Evolutionary conservation across 2,888 invertebrate genomes (phyloP).

Genomic region (Ectobius pallidus): DNA sequence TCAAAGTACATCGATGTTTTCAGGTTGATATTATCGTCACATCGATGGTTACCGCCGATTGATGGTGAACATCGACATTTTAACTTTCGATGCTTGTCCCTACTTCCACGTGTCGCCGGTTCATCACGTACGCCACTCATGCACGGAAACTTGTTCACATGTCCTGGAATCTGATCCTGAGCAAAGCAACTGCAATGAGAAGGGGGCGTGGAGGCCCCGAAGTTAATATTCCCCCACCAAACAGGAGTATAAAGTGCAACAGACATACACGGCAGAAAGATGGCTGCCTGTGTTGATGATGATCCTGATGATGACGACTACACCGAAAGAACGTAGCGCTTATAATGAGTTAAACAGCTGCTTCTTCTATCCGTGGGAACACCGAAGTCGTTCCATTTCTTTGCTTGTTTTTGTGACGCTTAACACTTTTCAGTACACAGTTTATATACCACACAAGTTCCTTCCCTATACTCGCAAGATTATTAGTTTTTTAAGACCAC

Average conservation of each 20-base stretch:
- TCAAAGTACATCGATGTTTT: too few species aligned
- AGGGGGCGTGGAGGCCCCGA: background rate
- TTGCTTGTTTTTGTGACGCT: slow-evolving; percentile 21
- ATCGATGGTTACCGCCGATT: too few species aligned
- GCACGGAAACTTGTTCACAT: too few species aligned
- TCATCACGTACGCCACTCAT: too few species aligned
- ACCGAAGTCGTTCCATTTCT: background rate
- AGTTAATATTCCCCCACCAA: background rate
- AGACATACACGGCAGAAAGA: slow-evolving; percentile 5
- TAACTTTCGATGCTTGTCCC: too few species aligned
- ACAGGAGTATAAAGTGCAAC: background rate
- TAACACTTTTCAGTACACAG: slow-evolving; percentile 6
- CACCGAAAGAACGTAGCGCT: slow-evolving; percentile 28
- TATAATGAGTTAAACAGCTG: slow-evolving; percentile 30
- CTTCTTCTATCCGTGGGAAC: slow-evolving; percentile 26
- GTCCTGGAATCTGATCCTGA: slow-evolving; percentile 15
- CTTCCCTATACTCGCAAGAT: background rate
- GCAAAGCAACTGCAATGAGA: background rate
- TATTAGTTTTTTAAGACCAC: slow-evolving; percentile 21
- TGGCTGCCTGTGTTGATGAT: slow-evolving; percentile 6
- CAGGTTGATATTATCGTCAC: too few species aligned
- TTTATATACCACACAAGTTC: background rate
- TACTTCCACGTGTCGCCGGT: too few species aligned
- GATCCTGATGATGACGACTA: slow-evolving; percentile 24
- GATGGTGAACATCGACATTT: too few species aligned